phyloP scores from a whole-genome alignment of 23 tunicate genomes.

The Trididemnum clinides region DNA sequence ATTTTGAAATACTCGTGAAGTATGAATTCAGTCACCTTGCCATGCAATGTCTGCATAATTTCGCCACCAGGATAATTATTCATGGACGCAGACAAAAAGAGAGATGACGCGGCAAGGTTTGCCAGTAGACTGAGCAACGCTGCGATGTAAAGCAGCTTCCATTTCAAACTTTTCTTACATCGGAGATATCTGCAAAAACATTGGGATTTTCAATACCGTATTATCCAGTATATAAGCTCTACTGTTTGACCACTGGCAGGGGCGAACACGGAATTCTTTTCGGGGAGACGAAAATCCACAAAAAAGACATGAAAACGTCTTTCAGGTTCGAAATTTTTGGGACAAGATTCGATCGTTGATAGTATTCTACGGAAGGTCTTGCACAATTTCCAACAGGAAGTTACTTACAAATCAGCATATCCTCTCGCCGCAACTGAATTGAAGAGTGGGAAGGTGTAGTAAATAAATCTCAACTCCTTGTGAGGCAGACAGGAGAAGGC shows the following conservation, averaged over 20 bases:
- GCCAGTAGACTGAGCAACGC: conserved; percentile 34
- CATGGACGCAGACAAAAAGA: conserved; percentile 44
- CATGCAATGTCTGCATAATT: conserved; percentile 32
- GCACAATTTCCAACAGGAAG: no score
- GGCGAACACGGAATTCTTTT: no score
- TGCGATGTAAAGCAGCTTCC: conserved; percentile 3
- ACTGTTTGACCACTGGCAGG: no score
- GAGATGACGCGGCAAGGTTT: conserved; percentile 11
- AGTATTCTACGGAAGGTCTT: no score
- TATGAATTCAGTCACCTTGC: neutral
- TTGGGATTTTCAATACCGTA: no score
- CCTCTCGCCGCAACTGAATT: conserved; percentile 71
- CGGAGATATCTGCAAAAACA: conserved; percentile 25
- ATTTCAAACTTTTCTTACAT: neutral
- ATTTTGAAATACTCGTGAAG: no score
- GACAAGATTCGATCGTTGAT: no score
- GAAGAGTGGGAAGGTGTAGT: conserved; percentile 83
- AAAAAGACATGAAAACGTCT: no score
- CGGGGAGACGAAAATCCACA: no score
- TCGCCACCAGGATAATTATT: conserved; percentile 84
- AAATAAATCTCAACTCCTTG: conserved; percentile 88
- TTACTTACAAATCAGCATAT: conserved; percentile 45
- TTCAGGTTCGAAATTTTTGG: no score
- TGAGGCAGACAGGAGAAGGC: conserved; percentile 78
- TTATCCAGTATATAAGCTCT: no score